Percentiles rank a stretch among this genome's conserved stretches.
These are phyloP conservation scores for Dasyprocta punctata DNA, from an alignment of 2,113 vertebrate species.

Conservation along the genomic window DNA sequence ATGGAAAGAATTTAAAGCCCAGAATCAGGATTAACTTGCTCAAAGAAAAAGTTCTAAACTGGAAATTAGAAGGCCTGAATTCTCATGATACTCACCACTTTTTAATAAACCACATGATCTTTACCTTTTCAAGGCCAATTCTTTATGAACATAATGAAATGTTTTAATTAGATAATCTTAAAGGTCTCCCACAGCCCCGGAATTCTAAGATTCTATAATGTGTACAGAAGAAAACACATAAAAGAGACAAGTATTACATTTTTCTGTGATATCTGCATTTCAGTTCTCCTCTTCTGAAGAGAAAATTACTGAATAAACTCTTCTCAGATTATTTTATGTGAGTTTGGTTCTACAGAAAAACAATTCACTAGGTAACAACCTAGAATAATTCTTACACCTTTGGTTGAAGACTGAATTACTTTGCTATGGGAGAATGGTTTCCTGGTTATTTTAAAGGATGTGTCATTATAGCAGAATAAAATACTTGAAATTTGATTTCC, in stretches of 20 bases:
- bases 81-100: neutral
- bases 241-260: neutral
- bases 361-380: conserved; percentile 49
- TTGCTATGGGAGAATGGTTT: conserved; percentile 55
- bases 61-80: neutral
- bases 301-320: conserved; percentile 25
- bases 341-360: conserved; percentile 37
- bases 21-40: neutral
- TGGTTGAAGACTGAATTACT: conserved; percentile 57
- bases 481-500: conserved; percentile 67
- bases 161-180: conserved; percentile 30
- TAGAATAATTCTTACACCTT: conserved; percentile 65
- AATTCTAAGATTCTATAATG: conserved; percentile 12
- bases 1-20: neutral
- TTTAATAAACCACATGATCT: neutral
- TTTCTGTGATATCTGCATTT: neutral
- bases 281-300: conserved; percentile 33
- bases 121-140: neutral
- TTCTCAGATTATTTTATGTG: conserved; percentile 67
- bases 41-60: neutral
- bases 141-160: neutral
- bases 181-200: neutral
- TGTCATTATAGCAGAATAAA: conserved; percentile 66
- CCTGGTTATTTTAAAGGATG: conserved; percentile 73
- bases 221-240: neutral